Conservation (phyloP, 2,113 vertebrate genomes). For the Notothenia coriiceps region DNA sequence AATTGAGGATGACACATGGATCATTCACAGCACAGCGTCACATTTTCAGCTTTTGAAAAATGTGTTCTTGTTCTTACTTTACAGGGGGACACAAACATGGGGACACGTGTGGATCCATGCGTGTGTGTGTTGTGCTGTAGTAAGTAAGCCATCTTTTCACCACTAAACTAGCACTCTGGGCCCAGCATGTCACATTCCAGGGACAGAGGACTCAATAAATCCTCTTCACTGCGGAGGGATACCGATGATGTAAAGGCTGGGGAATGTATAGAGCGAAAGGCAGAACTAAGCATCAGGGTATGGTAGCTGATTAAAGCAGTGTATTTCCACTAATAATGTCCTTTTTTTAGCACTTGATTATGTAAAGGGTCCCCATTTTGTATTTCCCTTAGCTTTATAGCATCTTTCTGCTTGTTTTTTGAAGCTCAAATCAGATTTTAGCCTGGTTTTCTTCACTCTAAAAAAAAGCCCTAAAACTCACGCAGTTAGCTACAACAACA, state of each 20-base stretch:
- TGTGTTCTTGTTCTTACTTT: neutral
- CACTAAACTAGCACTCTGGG: slow-evolving; percentile 21
- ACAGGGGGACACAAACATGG: slow-evolving; percentile 6
- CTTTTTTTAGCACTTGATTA: no score
- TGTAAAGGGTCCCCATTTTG: no score
- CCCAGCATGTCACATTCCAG: slow-evolving; percentile 48
- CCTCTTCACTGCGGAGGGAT: neutral
- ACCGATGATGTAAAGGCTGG: neutral
- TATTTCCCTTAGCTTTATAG: no score
- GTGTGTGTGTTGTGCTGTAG: neutral
- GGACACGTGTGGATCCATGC: neutral
- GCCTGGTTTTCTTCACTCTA: no score
- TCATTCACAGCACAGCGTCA: slow-evolving; percentile 17
- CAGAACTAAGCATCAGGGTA: neutral
- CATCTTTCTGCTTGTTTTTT: no score
- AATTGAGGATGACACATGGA: slow-evolving; percentile 2
- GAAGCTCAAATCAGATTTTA: no score
- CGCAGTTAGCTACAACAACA: no score
- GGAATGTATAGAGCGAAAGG: slow-evolving; percentile 30
- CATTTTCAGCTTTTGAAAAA: slow-evolving; percentile 26
- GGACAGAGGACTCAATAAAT: slow-evolving; percentile 12
- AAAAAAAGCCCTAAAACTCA: no score
- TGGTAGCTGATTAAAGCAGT: no score
- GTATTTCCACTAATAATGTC: no score
- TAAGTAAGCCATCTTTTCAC: neutral